Conservation (phyloP, 2,797 vertebrate genomes). For the Spondyliosoma cantharus region DNA sequence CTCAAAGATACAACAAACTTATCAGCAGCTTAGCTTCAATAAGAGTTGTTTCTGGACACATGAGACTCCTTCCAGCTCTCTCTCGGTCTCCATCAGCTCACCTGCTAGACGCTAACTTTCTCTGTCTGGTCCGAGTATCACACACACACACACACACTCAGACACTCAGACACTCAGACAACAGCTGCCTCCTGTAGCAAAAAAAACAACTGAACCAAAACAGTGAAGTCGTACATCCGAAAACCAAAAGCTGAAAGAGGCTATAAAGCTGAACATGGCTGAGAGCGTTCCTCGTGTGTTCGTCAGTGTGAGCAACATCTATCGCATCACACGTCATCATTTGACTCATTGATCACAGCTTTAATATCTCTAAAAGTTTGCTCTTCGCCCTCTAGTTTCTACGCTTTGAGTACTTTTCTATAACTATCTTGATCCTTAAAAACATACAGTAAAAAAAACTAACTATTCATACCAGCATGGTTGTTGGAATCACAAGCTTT, state of each 20-base stretch:
- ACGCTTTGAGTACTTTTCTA: background rate
- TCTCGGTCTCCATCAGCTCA: background rate
- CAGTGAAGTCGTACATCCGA: background rate
- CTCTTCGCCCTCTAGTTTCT: background rate
- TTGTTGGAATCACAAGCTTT: background rate
- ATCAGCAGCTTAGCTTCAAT: background rate
- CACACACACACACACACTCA: too few relatives aligned
- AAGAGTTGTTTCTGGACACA: background rate
- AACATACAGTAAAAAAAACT: background rate
- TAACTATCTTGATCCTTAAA: background rate
- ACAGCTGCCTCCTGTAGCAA: background rate
- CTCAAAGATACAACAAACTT: background rate
- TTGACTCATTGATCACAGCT: background rate
- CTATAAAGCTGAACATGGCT: background rate
- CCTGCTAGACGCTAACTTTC: background rate
- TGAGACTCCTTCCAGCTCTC: background rate
- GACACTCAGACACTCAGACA: background rate
- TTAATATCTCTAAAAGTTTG: slow-evolving; percentile 1
- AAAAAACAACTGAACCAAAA: background rate
- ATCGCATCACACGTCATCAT: background rate
- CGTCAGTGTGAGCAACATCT: too few relatives aligned
- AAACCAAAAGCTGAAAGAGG: slow-evolving; percentile 10
- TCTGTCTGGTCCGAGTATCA: background rate
- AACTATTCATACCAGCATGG: background rate
- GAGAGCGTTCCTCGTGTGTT: background rate